These are phyloP conservation scores for Suricata suricatta DNA, from an alignment of 2,113 vertebrate species.

Conservation along the genomic window DNA sequence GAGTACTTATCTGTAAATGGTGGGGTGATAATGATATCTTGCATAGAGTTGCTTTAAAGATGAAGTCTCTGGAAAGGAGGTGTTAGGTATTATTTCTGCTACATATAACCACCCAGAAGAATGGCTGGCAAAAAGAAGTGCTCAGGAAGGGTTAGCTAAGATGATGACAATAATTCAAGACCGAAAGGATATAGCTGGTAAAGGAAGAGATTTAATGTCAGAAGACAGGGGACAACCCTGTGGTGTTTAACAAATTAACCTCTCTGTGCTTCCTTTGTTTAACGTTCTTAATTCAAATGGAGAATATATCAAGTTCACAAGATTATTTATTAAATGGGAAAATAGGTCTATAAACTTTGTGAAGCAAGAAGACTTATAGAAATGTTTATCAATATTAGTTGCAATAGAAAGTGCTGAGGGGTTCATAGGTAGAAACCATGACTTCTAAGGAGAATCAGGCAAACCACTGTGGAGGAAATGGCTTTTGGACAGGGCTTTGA, in stretches of 20 bases:
- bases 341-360: not conserved
- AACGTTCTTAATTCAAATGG: not conserved
- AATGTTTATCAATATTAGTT: not conserved
- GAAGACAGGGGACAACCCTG: not conserved
- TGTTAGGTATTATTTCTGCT: not conserved
- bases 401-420: not conserved
- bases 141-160: not conserved
- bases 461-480: not conserved
- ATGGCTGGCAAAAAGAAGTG: not conserved
- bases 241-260: not conserved
- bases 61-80: not conserved
- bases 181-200: not conserved
- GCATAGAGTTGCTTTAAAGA: not conserved
- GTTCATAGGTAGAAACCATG: not conserved
- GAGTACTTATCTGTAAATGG: not conserved
- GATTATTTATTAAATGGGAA: constrained; percentile 4
- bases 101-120: not conserved
- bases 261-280: constrained; percentile 13
- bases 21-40: not conserved
- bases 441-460: not conserved
- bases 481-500: not conserved
- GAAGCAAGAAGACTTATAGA: not conserved
- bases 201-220: not conserved
- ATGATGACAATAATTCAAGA: not conserved
- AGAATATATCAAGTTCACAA: not conserved